Conservation (phyloP, 1,140 invertebrate species). For the Zeugodacus cucurbitae region DNA sequence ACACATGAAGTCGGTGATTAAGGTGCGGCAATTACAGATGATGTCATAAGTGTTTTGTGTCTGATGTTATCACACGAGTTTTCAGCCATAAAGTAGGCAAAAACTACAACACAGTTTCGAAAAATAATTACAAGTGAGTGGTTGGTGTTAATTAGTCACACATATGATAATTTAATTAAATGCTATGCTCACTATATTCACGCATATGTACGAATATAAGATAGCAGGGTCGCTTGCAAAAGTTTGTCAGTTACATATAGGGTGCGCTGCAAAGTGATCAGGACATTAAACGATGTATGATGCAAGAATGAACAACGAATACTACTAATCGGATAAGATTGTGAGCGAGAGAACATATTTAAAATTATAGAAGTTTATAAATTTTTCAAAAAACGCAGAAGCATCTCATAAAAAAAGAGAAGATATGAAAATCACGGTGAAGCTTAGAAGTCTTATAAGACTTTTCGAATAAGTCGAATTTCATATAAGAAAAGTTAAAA, state of each 20-base stretch:
- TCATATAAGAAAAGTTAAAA: too few species aligned
- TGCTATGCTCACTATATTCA: background rate
- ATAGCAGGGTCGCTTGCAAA: background rate
- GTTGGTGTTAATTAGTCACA: background rate
- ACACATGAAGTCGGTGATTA: background rate
- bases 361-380: too few species aligned
- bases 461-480: too few species aligned
- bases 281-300: too few species aligned
- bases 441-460: too few species aligned
- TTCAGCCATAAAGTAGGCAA: background rate
- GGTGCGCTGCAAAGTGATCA: too few species aligned
- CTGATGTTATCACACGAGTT: background rate
- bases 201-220: background rate
- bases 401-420: too few species aligned
- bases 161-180: constrained; percentile 24
- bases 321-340: too few species aligned
- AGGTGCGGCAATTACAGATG: background rate
- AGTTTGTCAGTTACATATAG: background rate
- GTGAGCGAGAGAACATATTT: too few species aligned
- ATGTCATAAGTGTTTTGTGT: background rate
- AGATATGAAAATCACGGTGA: too few species aligned
- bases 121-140: background rate
- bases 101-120: background rate
- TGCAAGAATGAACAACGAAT: too few species aligned
- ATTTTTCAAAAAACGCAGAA: too few species aligned